Conservation (phyloP, 2,888 invertebrate species). For the Ligdia adustata region DNA sequence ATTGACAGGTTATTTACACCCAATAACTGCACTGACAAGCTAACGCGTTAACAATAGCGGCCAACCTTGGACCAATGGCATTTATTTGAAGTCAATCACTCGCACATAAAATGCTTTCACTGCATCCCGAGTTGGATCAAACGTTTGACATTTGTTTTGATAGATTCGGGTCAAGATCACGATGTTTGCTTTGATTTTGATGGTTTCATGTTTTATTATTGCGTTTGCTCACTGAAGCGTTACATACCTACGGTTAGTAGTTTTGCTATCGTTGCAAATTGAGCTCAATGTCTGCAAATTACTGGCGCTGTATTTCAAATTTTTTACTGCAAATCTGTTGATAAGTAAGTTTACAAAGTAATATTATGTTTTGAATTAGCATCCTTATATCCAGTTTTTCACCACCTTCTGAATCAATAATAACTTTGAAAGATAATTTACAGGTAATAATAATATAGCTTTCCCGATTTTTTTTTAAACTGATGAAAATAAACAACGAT, state of each 20-base stretch:
- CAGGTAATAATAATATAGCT: too few species aligned
- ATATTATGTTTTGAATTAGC: too few species aligned
- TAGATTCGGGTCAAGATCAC: slow-evolving; percentile 69
- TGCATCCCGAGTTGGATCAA: slow-evolving; percentile 51
- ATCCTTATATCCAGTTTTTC: too few species aligned
- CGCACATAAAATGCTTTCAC: slow-evolving; percentile 62
- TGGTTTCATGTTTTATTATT: slow-evolving; percentile 12
- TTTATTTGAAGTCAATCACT: slow-evolving; percentile 70
- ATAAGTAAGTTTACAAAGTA: too few species aligned
- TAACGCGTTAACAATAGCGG: slow-evolving; percentile 47
- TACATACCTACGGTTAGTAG: too few species aligned
- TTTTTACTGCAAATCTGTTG: too few species aligned
- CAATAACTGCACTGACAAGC: slow-evolving; percentile 38
- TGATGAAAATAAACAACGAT: slow-evolving; percentile 20
- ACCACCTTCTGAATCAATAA: slow-evolving; percentile 11
- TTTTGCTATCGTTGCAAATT: too few species aligned
- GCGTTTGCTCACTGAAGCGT: slow-evolving; percentile 22
- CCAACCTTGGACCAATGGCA: slow-evolving; percentile 70
- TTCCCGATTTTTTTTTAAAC: too few species aligned
- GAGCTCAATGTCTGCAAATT: too few species aligned
- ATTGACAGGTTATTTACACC: slow-evolving; percentile 24
- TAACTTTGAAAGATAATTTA: too few species aligned
- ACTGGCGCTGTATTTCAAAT: too few species aligned
- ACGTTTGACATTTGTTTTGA: slow-evolving; percentile 64
- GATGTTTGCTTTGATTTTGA: slow-evolving; percentile 33